Evolutionary conservation across 2,113 vertebrate genomes (phyloP), one percentile per base, ranked within the genome.

Genomic region (Pardalotus punctatus): DNA sequence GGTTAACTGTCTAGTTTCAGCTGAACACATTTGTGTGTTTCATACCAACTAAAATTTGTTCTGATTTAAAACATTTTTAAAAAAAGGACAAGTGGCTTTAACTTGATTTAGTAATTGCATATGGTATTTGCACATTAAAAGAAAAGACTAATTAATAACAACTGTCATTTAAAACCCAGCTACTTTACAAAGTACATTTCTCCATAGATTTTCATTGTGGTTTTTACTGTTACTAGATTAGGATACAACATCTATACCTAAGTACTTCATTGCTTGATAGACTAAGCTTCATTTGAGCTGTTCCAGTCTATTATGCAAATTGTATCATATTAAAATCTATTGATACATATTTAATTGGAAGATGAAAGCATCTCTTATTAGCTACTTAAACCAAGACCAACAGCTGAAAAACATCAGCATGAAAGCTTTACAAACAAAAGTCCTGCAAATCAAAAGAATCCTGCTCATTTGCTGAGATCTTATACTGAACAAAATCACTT

Each of bases 61-160:
- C 35, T 61, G 16, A 51, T 45, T 19, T 20, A 20, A 36, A 82
- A 58, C n/a, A n/a, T n/a, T n/a, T n/a, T n/a, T n/a, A n/a, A 22
- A 38, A 88, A 74, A 62, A 74, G 90, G 43, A 79, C 58, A 96
- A 88, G 43, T 73, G 42, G 35, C 35, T 97, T 86, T 95, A 85
- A 92, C n/a, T 82, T 92, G 86, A 92, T 93, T 95, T 96, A 64
- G 38, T 61, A 51, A 86, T 95, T 60, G 42, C 35, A 69, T 86
- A 81, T 15, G 17, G 33, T 88, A 86, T 92, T 96, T 97, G 94
- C 73, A 93, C 53, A 86, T 67, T 89, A 43, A 93, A 97, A 70
- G 38, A 93, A 91, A 85, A 74, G 21, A 66, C 51, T 58, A 95
- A 94, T 92, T 91, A 94, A 88, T 94, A 96, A 94, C 77, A 92